phyloP scores from a whole-genome alignment of 2,113 vertebrate genomes.

The Dromiciops gliroides region DNA sequence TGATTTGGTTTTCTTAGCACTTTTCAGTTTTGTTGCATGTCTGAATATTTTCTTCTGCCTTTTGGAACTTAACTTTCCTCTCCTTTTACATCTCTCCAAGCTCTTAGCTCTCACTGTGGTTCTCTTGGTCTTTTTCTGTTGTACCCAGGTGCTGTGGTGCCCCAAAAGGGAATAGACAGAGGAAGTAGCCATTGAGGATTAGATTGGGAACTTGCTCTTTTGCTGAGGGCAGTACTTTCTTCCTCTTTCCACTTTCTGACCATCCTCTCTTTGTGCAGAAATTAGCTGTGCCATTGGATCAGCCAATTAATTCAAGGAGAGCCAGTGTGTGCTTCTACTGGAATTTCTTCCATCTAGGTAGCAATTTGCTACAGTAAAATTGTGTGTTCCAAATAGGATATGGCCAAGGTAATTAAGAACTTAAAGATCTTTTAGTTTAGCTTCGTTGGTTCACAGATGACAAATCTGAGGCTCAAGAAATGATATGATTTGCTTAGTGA shows the following conservation, averaged over 20 bases:
- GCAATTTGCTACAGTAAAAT: constrained; percentile 32
- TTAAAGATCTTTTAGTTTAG: too few relatives aligned
- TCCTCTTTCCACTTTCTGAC: not conserved
- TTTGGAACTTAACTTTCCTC: constrained; percentile 14
- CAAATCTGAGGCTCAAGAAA: too few relatives aligned
- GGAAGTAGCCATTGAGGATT: constrained; percentile 39
- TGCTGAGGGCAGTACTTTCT: constrained; percentile 8
- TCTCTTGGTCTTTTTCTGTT: constrained; percentile 49
- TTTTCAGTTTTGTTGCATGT: constrained; percentile 5
- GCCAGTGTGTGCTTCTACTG: not conserved
- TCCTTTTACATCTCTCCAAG: not conserved
- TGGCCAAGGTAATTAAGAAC: not conserved
- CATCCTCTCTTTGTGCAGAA: constrained; percentile 50
- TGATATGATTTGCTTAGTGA: too few relatives aligned
- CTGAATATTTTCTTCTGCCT: constrained; percentile 1
- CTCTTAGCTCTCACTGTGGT: not conserved
- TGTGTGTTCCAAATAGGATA: constrained; percentile 3
- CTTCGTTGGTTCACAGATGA: too few relatives aligned
- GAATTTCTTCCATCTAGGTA: constrained; percentile 28
- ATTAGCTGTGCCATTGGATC: not conserved
- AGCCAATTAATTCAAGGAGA: not conserved
- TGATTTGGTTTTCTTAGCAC: constrained; percentile 33
- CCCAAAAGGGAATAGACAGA: constrained; percentile 50
- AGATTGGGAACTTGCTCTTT: constrained; percentile 36
- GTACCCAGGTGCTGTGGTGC: constrained; percentile 56